Conservation (phyloP, 2,888 invertebrate species). For the Meghimatium bilineatum region DNA sequence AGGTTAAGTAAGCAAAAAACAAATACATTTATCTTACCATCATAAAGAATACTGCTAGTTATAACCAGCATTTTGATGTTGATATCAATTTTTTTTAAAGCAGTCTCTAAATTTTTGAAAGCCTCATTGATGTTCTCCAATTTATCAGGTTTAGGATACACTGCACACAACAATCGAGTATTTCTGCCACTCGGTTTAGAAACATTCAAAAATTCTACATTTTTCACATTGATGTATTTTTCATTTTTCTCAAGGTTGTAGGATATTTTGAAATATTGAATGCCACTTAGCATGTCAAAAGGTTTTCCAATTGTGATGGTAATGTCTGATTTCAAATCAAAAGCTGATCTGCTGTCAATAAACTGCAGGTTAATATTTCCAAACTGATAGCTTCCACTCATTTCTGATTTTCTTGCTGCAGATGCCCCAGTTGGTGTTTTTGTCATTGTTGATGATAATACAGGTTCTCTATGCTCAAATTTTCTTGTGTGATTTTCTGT, state of each 20-base stretch:
- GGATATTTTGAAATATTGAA: background rate
- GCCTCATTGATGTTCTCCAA: background rate
- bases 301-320: slow-evolving; percentile 23
- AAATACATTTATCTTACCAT: background rate
- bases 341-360: background rate
- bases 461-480: background rate
- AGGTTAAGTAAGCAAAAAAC: background rate
- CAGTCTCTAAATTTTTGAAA: background rate
- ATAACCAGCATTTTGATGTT: background rate
- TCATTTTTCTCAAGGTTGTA: background rate
- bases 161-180: background rate
- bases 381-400: background rate
- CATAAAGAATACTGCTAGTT: slow-evolving; percentile 24
- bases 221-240: background rate
- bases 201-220: background rate
- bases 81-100: background rate
- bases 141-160: slow-evolving; percentile 1
- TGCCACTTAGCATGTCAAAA: slow-evolving; percentile 33
- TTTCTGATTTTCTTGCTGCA: background rate
- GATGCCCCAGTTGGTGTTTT: background rate
- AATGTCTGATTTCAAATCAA: background rate
- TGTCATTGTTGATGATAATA: background rate
- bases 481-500: background rate
- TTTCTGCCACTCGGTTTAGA: background rate
- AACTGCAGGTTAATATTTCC: background rate